Percentiles rank a stretch among this genome's conserved stretches.
phyloP scores from a whole-genome alignment of 2,797 vertebrate genomes.

The Gadopsis marmoratus region DNA sequence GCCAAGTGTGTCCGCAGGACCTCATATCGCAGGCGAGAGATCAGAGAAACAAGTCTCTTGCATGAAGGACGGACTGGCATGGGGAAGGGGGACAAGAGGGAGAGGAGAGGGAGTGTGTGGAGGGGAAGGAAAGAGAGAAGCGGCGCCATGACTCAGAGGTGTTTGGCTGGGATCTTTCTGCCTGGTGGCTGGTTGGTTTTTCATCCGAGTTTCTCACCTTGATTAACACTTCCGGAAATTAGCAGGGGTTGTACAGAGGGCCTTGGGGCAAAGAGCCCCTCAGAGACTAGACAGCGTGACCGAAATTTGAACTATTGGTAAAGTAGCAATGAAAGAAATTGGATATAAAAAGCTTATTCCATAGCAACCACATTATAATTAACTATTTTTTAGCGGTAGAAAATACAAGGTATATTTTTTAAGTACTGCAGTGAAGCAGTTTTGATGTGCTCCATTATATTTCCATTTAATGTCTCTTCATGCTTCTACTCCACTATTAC shows the following conservation, averaged over 20 bases:
- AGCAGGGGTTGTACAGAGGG: slow-evolving; percentile 36
- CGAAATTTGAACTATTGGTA: slow-evolving; percentile 45
- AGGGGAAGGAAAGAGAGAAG: slow-evolving; percentile 14
- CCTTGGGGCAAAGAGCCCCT: slow-evolving; percentile 23
- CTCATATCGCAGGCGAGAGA: slow-evolving; percentile 59
- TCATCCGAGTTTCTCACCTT: slow-evolving; percentile 50
- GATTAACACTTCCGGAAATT: slow-evolving; percentile 66
- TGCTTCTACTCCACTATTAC: background rate
- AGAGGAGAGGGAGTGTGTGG: slow-evolving; percentile 4
- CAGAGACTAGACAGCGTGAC: slow-evolving; percentile 33
- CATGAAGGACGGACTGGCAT: slow-evolving; percentile 42
- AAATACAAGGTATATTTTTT: background rate
- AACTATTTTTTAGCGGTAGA: background rate
- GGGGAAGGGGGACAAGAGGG: slow-evolving; percentile 19
- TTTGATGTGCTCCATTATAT: background rate
- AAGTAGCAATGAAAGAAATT: slow-evolving; percentile 23
- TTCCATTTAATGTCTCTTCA: background rate
- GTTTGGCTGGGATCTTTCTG: slow-evolving; percentile 48
- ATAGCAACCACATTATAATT: background rate
- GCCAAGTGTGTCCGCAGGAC: slow-evolving; percentile 51
- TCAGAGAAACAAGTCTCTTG: slow-evolving; percentile 52
- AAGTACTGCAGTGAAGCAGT: background rate
- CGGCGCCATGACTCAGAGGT: slow-evolving; percentile 23
- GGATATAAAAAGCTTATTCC: slow-evolving; percentile 19
- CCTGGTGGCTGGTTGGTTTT: slow-evolving; percentile 56